Evolutionary conservation across 2,797 vertebrate species (phyloP), one percentile per base, ranked within the genome.

Genomic region (Pseudotriccus pelzelni): DNA sequence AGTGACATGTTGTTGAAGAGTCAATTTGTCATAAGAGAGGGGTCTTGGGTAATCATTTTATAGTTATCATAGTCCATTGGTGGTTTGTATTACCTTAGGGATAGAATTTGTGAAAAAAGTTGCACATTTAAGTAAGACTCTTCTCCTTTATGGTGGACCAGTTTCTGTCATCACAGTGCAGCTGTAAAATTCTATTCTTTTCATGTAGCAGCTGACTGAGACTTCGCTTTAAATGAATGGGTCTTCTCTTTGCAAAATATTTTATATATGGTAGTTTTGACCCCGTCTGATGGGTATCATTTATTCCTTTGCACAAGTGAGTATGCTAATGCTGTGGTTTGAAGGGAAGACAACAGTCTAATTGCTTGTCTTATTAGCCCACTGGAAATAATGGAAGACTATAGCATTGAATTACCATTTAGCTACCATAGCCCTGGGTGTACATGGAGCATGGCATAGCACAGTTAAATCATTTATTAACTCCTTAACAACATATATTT

Each of bases 401-500:
- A 4, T 74, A 84, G 36, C 87, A 89, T 49, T 86, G 60, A 67
- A 56, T 94, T 67, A 46, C 41, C 46, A 53, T 94, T 96, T 96
- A 94, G 60, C 79, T 95, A 46, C 56, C 62, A 53, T 62, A 95
- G 85, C 56, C 76, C 77, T 92, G 76, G 66, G 78, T 93, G 44
- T 85, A 96, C 44, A 34, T 21, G 78, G 60, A 81, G 50, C 69
- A 36, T 89, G 63, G 66, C 59, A 88, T 12, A 87, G 53, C 68
- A 80, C 59, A 81, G 75, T 85, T 94, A 94, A 96, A 97, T 96
- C 94, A 94, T 97, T 97, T 89, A 97, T 96, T 94, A 90, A 92
- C 87, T 96, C 76, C 82, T 97, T 96, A 96, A 96, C 85, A 96
- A 74, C 94, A 84, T 96, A 96, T 96, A 95, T 94, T 96, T 95